A percentile compares a stretch with the other conserved stretches of the same genome.
Conservation (phyloP, 2,113 vertebrate species). For the Vulpes vulpes region DNA sequence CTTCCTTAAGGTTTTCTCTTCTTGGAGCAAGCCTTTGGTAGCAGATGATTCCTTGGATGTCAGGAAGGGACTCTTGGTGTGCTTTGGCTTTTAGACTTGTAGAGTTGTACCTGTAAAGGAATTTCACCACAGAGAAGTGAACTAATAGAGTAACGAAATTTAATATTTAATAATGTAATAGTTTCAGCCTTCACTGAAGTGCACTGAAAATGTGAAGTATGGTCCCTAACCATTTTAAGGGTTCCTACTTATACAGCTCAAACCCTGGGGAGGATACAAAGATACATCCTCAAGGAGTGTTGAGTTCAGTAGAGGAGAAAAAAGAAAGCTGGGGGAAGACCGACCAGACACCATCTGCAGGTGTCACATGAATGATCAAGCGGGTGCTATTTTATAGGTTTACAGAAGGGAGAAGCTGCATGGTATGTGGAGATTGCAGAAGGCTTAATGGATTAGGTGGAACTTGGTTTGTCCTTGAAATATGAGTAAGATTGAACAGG, state of each 20-base stretch:
- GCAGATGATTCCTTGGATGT: background rate
- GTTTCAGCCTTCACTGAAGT: background rate
- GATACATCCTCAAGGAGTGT: background rate
- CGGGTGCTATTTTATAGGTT: background rate
- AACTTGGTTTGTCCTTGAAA: constrained; percentile 26
- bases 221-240: background rate
- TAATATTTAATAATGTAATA: background rate
- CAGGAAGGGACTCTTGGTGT: background rate
- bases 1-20: background rate
- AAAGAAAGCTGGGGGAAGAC: background rate
- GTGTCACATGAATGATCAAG: background rate
- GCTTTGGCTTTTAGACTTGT: constrained; percentile 4
- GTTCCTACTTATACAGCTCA: background rate
- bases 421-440: background rate
- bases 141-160: background rate
- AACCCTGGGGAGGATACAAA: background rate
- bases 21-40: constrained; percentile 42
- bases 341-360: background rate
- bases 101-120: constrained; percentile 1
- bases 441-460: background rate
- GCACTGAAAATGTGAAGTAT: background rate
- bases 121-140: background rate
- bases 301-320: background rate
- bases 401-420: background rate
- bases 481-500: background rate